Base-by-base conservation (phyloP, 1,140 invertebrate species). In the Penaeus vannamei region DNA sequence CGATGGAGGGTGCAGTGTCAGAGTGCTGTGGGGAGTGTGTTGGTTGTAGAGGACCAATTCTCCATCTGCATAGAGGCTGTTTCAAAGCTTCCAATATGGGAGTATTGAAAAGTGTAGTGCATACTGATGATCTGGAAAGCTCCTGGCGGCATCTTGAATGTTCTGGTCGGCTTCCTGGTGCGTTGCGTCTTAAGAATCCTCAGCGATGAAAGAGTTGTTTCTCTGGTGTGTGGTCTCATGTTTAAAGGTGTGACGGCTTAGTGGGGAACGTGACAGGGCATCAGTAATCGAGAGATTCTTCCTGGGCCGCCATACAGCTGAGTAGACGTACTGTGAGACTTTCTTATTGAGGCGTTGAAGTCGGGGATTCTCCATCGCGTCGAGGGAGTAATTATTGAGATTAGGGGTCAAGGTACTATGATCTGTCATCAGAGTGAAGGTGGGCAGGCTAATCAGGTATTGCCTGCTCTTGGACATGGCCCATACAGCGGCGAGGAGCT, bases 321-420 rank as follows among this genome's bases (percentile, higher is more conserved):
- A n/a, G n/a, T n/a, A n/a, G n/a, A n/a, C n/a, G n/a, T n/a, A n/a
- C n/a, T 7, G 53, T 59, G 22, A 53, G 29, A 89, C 90, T 61
- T 88, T 90, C 36, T 81, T 12, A 4, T 81, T 81, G 22, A 88
- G 72, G 4, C 89, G 85, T 23, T 87, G 89, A 0, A 91, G 22
- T 22, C 90, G 85, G 17, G 90, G n/a, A 14, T 91, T 91, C 22
- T 91, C 90, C 7, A 91, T 60, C 23, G 66, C 91, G 53, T 93
- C 92, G 32, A 93, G 81, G 42, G 23, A 61, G 69, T 92, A 93
- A 53, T 46, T 90, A 32, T 87, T 91, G 60, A 91, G 86, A 46
- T 93, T 42, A n/a, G 60, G 90, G 62, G 91, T 91, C 84, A 91
- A 92, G 0, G 92, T 88, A 36, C 92, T 92, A 88, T 93, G 93